phyloP scores from a whole-genome alignment of 2,113 vertebrate species.

The Azemiops feae region DNA sequence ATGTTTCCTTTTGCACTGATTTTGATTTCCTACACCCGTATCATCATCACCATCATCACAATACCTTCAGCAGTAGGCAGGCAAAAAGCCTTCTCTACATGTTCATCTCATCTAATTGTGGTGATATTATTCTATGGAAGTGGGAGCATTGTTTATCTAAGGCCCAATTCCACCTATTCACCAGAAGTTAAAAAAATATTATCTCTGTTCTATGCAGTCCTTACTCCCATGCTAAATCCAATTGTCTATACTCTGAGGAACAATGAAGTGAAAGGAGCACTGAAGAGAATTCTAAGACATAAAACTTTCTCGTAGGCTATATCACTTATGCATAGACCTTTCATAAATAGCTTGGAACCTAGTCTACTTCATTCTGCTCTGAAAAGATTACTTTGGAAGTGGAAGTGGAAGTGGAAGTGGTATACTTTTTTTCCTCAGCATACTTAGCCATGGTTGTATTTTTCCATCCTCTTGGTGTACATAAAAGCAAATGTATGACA shows the following conservation, averaged over 20 bases:
- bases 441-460: not conserved
- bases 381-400: not conserved
- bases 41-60: conserved; percentile 5
- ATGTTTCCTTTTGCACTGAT: conserved; percentile 34
- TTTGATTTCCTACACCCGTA: conserved; percentile 32
- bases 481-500: not conserved
- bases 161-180: conserved; percentile 35
- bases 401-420: not conserved
- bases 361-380: not conserved
- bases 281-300: not conserved
- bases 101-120: conserved; percentile 34
- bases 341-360: not conserved
- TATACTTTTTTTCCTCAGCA: not conserved
- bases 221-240: conserved; percentile 39
- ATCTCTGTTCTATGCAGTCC: conserved; percentile 38
- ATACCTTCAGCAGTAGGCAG: conserved; percentile 31
- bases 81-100: conserved; percentile 15
- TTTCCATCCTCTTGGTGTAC: not conserved
- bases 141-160: conserved; percentile 39
- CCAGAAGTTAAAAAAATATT: conserved; percentile 28
- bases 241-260: conserved; percentile 45
- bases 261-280: conserved; percentile 31
- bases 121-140: conserved; percentile 43
- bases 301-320: not conserved
- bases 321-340: not conserved